Base-by-base conservation (phyloP, 1,140 invertebrate genomes). In the Nymphalis io region DNA sequence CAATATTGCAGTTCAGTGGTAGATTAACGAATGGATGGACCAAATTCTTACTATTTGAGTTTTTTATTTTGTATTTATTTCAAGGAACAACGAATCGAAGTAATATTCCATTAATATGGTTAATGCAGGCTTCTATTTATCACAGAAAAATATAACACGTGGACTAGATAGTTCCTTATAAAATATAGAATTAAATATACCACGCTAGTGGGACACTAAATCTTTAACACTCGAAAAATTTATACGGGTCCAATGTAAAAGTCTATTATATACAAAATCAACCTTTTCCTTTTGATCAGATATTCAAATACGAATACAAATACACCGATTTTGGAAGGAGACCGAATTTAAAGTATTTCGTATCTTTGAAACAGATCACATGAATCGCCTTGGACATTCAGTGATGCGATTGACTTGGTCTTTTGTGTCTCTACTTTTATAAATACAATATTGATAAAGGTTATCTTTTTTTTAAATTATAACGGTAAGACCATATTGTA, bases 231-330 rank as follows among this genome's bases (percentile, higher is more conserved):
- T 18, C 51, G 51, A 6, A 27, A 23, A 55, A 55, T 55, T 27
- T 55, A 55, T 55, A 55, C 51, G 51, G 51, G 51, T 55, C 51
- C 16, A 11, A 55, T 3, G 21, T 21, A 44, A 44, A 55, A 23
- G 3, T 55, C 27, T 23, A 38, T 51, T 63, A 63, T 63, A 51
- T 51, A 63, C 27, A 15, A 20, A 63, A 51, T 63, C 44, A 18
- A 53, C 15, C 21, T 53, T 51, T n/a, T 23, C 46, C 48, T 53
- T 63, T 18, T 63, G 60, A 63, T 63, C 60, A 63, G 60, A 63
- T 51, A 63, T 63, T 53, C 60, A 38, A 62, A 48, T 63, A 51
- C 16, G 60, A 18, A 51, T 63, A 63, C 60, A 63, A 62, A 62
- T 48, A 46, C 18, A 33, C 60, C 53, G 44, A 63, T 63, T 63